Evolutionary conservation across 2,797 vertebrate genomes (phyloP), one percentile per base, ranked within the genome.

Genomic region (Dendrocincla fuliginosa): DNA sequence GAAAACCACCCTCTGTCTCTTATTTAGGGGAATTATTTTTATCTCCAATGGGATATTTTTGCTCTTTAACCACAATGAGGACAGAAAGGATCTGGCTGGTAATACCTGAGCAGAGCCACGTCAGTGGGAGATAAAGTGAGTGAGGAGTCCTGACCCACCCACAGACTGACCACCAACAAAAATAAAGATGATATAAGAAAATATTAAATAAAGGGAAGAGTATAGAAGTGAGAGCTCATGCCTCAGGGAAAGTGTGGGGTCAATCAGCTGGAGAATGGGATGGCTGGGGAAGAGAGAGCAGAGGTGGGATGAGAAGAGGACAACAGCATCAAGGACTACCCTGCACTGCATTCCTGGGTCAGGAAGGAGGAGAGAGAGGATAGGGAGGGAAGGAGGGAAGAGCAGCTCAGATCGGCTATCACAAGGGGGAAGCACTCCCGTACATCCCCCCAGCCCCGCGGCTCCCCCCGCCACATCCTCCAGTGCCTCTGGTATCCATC

Each of bases 281-380:
- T 3, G 25, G 6, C 32, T 49, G 13, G 28, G 25, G 41, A 44
- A 25, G 28, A 24, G 16, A 69, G 7, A 35, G 35, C 3, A 9
- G 52, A 64, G 84, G 25, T 32, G 35, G 32, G 41, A 70, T 16
- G 23, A 61, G 46, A 69, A 20, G 12, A 35, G 10, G 55, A 67
- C 35, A 70, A 6, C 13, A 39, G 89, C 17, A 1, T 16, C 27
- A 65, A 91, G 52, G 28, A 56, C 70, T 52, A 52, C 6, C 4
- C n/a, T 61, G 11, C 9, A 37, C 0, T 41, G 37, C 23, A n/a
- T 16, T 83, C 30, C 90, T 95, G 94, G 83, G 93, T 87, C 96
- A 97, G 95, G 95, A 98, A 98, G 97, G 90, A 98, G 97, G 97
- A 96, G 78, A 95, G 97, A 96, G 94, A 97, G 92, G 97, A 96